phyloP scores from a whole-genome alignment of 2,888 invertebrate genomes.

The Rotaria sp. region DNA sequence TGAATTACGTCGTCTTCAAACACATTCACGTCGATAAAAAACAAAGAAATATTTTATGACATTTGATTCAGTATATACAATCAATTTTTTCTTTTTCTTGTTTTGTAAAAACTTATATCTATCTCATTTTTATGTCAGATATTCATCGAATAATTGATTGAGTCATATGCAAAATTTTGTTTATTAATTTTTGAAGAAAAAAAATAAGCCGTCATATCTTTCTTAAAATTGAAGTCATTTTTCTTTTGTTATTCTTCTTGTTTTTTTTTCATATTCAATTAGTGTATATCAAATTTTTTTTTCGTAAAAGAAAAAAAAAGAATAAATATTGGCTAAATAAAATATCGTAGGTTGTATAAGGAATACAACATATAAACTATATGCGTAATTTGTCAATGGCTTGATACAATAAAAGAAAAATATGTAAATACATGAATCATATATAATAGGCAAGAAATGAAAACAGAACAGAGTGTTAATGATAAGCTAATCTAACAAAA shows the following conservation, averaged over 20 bases:
- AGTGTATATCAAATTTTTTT: not conserved
- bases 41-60: too few relatives aligned
- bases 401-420: too few relatives aligned
- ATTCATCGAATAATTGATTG: not conserved
- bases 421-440: too few relatives aligned
- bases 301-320: not conserved
- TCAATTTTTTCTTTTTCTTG: not conserved
- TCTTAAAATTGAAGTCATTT: not conserved
- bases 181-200: too few relatives aligned
- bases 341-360: not conserved
- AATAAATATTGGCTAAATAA: not conserved
- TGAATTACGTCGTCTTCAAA: conserved; percentile 10
- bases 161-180: not conserved
- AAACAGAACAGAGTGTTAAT: too few relatives aligned
- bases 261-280: not conserved
- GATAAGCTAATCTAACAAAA: too few relatives aligned
- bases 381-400: not conserved
- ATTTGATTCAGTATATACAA: not conserved
- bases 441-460: too few relatives aligned
- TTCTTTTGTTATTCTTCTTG: not conserved
- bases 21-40: not conserved
- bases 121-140: not conserved
- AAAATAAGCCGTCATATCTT: not conserved
- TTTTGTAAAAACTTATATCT: not conserved
- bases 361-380: not conserved